Evolutionary conservation across 2,888 invertebrate genomes (phyloP).

Genomic region (Agrilus mali): DNA sequence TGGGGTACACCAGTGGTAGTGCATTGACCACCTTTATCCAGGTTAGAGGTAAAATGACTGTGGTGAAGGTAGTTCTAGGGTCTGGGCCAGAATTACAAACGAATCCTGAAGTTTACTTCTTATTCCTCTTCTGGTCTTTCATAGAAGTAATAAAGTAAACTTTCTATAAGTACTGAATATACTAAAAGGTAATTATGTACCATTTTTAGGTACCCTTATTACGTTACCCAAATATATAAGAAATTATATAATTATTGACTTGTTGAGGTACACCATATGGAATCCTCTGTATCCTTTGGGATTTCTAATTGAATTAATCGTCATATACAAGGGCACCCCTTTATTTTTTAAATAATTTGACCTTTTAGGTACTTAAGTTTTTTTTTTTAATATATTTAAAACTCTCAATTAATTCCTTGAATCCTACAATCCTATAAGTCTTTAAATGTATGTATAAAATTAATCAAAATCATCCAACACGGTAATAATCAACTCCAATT

Average conservation of each 20-base stretch:
- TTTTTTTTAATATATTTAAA: no score
- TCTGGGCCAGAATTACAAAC: constrained; percentile 76
- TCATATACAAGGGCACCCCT: constrained; percentile 74
- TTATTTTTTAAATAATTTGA: no score
- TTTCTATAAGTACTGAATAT: neutral
- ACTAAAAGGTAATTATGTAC: neutral
- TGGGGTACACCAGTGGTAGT: constrained; percentile 77
- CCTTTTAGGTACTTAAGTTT: no score
- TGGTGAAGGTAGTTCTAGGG: constrained; percentile 68
- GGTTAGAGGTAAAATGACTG: constrained; percentile 57
- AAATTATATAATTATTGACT: constrained; percentile 66
- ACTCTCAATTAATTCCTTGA: no score
- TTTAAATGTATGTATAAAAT: no score
- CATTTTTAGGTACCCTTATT: constrained; percentile 75
- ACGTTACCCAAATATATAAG: constrained; percentile 68
- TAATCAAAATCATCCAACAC: no score
- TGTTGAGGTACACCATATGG: constrained; percentile 91
- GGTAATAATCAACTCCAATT: no score
- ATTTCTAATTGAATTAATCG: constrained; percentile 73
- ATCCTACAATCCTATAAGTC: no score
- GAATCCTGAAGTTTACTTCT: constrained; percentile 75
- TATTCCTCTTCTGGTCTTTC: constrained; percentile 73
- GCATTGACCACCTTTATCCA: constrained; percentile 62
- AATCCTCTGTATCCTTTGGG: constrained; percentile 87
- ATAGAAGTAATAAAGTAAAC: constrained; percentile 71